Conservation (phyloP, 2,797 vertebrate genomes). For the Eidolon dupreanum region DNA sequence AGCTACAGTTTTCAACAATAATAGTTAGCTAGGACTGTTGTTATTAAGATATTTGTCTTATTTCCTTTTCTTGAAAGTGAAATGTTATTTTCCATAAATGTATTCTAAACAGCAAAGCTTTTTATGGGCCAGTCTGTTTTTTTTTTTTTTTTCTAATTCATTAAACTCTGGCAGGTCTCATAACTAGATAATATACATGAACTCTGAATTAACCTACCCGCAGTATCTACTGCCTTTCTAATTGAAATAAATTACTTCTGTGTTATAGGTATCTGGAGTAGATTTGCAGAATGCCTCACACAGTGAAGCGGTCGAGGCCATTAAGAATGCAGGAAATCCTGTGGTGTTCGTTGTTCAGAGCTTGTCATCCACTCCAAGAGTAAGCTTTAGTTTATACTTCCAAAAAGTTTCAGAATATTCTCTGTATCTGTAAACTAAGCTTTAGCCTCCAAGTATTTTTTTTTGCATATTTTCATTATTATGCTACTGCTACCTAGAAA, state of each 20-base stretch:
- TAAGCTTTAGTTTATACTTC: slow-evolving; percentile 79
- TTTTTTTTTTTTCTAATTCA: background rate
- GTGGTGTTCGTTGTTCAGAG: slow-evolving; percentile 96
- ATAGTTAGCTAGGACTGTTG: background rate
- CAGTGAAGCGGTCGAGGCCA: slow-evolving; percentile 93
- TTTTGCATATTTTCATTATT: background rate
- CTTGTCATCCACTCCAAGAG: slow-evolving; percentile 91
- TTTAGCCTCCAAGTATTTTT: background rate
- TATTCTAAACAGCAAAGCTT: background rate
- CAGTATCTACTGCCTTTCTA: background rate
- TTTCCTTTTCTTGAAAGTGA: background rate
- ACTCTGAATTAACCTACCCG: background rate
- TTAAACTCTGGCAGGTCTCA: background rate
- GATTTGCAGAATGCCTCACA: slow-evolving; percentile 94
- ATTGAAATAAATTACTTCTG: background rate
- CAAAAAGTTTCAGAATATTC: background rate
- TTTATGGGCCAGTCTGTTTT: background rate
- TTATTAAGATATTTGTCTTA: background rate
- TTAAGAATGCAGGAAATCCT: slow-evolving; percentile 92
- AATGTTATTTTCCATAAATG: background rate
- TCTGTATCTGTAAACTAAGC: background rate
- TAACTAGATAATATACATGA: background rate
- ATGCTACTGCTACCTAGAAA: background rate
- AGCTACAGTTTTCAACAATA: background rate
- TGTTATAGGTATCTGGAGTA: slow-evolving; percentile 91